Evolutionary conservation across 2,888 invertebrate species (phyloP), one percentile per base, ranked within the genome.

Genomic region (Lasioglossum zephyrum): DNA sequence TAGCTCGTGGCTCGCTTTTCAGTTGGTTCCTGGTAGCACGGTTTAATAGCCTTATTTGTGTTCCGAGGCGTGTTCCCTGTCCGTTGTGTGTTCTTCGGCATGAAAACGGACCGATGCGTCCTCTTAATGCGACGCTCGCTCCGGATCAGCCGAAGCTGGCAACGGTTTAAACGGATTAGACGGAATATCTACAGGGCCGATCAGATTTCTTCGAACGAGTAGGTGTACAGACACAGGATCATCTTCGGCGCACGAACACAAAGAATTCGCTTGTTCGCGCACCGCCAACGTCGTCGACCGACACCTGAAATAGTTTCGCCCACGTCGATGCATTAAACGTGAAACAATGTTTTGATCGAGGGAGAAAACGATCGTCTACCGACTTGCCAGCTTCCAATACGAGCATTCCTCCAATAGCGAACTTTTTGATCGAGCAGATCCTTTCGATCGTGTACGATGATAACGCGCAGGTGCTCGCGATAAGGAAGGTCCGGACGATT

Each of bases 81-180:
- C 31, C 53, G 78, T 77, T 79, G 76, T 63, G 69, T 57, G 77
- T 79, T 85, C 41, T 66, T 79, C 73, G 78, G n/a, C n/a, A 78
- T 85, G 74, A 63, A 77, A 84, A 89, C 79, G 80, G 76, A 31
- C 73, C 85, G 85, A 63, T 79, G 79, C 82, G 57, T 77, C 81
- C 60, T 63, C 72, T 77, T 82, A 83, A 87, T 57, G 66, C 84
- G 76, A 72, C 72, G 72, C 77, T 70, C 47, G 41, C 70, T 26
- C 39, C 53, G 77, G 66, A 70, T 39, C 53, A 39, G 39, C 41
- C 60, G 47, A 63, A 73, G 74, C 63, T 73, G 81, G 81, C 75
- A 74, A 81, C 77, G 79, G 75, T 88, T 90, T 90, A 85, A 90
- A 86, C 87, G 90, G 89, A 89, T 90, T 88, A 88, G 79, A 85